Percentiles rank a stretch among this genome's conserved stretches.
phyloP scores from a whole-genome alignment of 2,888 invertebrate species.

The Micoletzkya japonica region DNA sequence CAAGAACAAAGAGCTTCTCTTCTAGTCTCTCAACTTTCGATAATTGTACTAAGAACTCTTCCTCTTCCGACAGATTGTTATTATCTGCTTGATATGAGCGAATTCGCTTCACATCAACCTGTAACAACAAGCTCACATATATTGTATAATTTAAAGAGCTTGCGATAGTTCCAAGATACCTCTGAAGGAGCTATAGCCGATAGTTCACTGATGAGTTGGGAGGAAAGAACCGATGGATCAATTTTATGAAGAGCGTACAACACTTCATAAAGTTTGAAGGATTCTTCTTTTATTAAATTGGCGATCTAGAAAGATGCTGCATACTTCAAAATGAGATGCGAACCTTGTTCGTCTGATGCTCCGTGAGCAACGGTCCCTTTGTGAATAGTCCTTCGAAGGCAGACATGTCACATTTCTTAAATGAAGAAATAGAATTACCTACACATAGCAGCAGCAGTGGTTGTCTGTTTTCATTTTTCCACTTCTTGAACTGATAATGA shows the following conservation, averaged over 20 bases:
- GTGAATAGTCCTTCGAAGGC: too few species aligned
- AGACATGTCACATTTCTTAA: slow-evolving; percentile 15
- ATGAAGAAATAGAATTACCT: too few species aligned
- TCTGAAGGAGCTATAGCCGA: not conserved
- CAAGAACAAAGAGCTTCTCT: slow-evolving; percentile 53
- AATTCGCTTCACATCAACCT: slow-evolving; percentile 34
- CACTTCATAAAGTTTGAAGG: slow-evolving; percentile 24
- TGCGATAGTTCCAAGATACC: not conserved
- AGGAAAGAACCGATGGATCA: not conserved
- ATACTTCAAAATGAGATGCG: too few species aligned
- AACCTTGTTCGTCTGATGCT: too few species aligned
- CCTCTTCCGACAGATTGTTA: slow-evolving; percentile 24
- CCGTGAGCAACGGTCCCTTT: too few species aligned
- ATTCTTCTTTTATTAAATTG: slow-evolving; percentile 5
- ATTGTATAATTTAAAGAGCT: too few species aligned
- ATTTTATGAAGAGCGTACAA: slow-evolving; percentile 12
- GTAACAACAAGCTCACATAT: too few species aligned
- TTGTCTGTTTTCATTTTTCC: too few species aligned
- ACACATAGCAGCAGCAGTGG: too few species aligned
- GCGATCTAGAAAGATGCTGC: slow-evolving; percentile 12
- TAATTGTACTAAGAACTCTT: slow-evolving; percentile 31
- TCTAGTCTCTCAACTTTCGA: slow-evolving; percentile 54
- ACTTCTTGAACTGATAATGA: too few species aligned
- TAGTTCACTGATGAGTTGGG: not conserved
- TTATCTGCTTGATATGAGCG: slow-evolving; percentile 26